Conservation (phyloP, 2,888 invertebrate genomes). For the Agriopis aurantiaria region DNA sequence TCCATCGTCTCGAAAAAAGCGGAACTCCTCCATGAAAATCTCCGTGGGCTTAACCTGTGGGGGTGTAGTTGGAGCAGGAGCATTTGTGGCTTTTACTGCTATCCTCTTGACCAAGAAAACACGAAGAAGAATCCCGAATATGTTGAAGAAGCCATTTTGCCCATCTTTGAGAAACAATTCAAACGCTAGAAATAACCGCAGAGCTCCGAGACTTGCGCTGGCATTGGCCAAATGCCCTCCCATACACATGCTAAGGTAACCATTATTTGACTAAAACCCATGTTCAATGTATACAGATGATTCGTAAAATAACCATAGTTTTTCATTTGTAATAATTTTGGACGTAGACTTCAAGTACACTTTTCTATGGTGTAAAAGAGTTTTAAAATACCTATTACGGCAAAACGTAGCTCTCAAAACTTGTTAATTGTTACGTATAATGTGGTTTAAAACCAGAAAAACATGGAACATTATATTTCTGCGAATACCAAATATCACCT, state of each 20-base stretch:
- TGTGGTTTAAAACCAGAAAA: too few species aligned
- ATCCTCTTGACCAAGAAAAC: constrained; percentile 87
- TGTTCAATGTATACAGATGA: too few species aligned
- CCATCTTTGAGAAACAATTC: constrained; percentile 72
- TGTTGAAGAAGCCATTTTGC: constrained; percentile 82
- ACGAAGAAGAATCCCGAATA: constrained; percentile 72
- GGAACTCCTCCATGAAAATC: constrained; percentile 81
- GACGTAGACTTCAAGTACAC: too few species aligned
- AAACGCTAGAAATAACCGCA: constrained; percentile 75
- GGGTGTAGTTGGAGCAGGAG: constrained; percentile 82
- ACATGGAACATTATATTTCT: neutral
- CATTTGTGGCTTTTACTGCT: constrained; percentile 87
- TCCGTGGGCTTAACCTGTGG: constrained; percentile 79
- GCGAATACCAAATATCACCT: too few species aligned
- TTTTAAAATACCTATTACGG: too few species aligned
- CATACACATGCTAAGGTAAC: constrained; percentile 78
- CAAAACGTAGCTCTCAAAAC: too few species aligned
- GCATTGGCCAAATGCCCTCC: constrained; percentile 80
- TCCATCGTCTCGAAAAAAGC: constrained; percentile 75
- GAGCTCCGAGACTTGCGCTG: constrained; percentile 76
- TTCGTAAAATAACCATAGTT: too few species aligned
- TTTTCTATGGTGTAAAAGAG: too few species aligned
- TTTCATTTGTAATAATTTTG: too few species aligned
- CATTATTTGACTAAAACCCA: constrained; percentile 1
- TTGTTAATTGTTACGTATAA: too few species aligned